These are phyloP conservation scores for Rhagophthalmus giganteus DNA, from an alignment of 2,888 invertebrate species.

Conservation along the genomic window DNA sequence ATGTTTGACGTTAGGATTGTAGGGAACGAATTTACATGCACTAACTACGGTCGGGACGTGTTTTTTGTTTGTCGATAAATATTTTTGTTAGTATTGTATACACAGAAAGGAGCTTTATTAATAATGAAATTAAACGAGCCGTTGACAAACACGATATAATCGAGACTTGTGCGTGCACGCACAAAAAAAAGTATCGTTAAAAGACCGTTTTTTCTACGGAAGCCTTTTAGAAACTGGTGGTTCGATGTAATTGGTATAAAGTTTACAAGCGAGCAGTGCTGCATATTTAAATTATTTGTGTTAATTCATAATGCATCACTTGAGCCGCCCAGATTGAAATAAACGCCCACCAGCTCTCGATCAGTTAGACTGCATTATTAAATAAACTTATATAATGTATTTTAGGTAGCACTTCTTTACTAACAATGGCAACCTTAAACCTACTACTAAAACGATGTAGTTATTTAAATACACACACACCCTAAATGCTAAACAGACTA, in stretches of 20 bases:
- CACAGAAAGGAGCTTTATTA: conserved; percentile 9
- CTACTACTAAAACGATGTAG: conserved; percentile 31
- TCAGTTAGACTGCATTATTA: conserved; percentile 25
- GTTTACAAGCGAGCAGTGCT: conserved; percentile 19
- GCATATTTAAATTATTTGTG: conserved; percentile 31
- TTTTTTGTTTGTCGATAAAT: no score
- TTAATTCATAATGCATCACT: conserved; percentile 31
- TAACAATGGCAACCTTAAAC: conserved; percentile 33
- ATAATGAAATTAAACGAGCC: conserved; percentile 9
- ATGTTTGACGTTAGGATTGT: no score
- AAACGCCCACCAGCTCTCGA: conserved; percentile 29
- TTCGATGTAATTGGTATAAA: conserved; percentile 25
- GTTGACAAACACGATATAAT: conserved; percentile 9
- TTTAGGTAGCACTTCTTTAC: conserved; percentile 35
- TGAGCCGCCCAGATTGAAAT: conserved; percentile 30
- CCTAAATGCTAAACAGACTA: conserved; percentile 33
- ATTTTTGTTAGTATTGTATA: no score
- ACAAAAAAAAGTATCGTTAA: no score
- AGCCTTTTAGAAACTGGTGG: conserved; percentile 16
- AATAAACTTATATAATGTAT: conserved; percentile 32
- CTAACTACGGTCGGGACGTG: no score
- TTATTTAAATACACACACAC: conserved; percentile 33
- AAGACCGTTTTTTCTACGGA: conserved; percentile 2
- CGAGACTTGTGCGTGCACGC: no score
- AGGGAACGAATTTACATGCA: no score